Evolutionary conservation across 1,140 invertebrate species (phyloP), one percentile per base, ranked within the genome.

Genomic region (Pristionchus pacificus): DNA sequence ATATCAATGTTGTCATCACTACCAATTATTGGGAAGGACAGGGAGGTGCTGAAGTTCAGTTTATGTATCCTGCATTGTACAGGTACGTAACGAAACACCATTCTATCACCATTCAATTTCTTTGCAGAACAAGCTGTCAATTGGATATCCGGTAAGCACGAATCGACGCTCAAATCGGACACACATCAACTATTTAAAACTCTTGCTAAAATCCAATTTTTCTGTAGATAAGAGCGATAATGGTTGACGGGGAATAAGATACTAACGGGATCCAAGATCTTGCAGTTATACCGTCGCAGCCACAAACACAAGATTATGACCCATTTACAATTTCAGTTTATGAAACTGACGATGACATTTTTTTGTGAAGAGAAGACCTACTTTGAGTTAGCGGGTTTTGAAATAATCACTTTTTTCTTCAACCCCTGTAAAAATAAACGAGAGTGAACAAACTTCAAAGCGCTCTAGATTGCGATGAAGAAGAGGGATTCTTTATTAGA

Each of bases 61-160:
- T 83, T 65, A 83, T 83, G 81, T 82, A 83, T 76, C 80, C 80
- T 6, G 82, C 82, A 60, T 58, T 82, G 49, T 82, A 82, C 62
- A 71, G 79, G 70, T 79, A 15, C n/a, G n/a, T n/a, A 63, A 32
- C 38, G 24, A 13, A 28, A 68, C 32, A 19, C 19, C 25, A 66
- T 2, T 60, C n/a, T 38, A 25, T 1, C n/a, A 65, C 58, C 59
- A 19, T 72, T 19, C 24, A 6, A 58, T 58, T 62, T 33, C 6
- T 62, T 62, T 77, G 38, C 25, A 77, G 77, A 68, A 82, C 79
- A n/a, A 83, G 78, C 62, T 83, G 81, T 72, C 73, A 79, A 33
- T 79, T 82, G 30, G 79, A 82, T 70, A 82, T 82, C 67, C 65
- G 77, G 78, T 79, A 25, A 60, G 63, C 6, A 25, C 49, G 10